Conservation (phyloP, 2,113 vertebrate species). For the Brachyhypopomus occidentalis region DNA sequence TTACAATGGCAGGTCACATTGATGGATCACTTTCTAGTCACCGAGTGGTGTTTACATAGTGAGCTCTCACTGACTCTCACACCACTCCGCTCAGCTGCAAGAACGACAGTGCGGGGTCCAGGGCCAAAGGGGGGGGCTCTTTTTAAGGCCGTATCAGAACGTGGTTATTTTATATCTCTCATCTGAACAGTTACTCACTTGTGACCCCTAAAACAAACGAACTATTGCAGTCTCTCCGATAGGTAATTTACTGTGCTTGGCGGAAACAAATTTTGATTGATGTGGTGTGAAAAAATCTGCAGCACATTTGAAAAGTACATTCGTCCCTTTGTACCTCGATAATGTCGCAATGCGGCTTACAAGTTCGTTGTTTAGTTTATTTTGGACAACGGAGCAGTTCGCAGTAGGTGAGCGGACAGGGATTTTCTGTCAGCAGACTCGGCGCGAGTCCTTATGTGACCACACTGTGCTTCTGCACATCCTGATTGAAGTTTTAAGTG, state of each 20-base stretch:
- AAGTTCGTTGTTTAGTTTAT: background rate
- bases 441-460: background rate
- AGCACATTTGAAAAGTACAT: background rate
- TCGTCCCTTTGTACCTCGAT: background rate
- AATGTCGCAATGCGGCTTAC: background rate
- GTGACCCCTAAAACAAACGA: conserved; percentile 6
- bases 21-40: conserved; percentile 61
- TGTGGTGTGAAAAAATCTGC: background rate
- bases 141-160: conserved; percentile 23
- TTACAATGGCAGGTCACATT: conserved; percentile 57
- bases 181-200: conserved; percentile 28
- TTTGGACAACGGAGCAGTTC: background rate
- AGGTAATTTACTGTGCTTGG: conserved; percentile 3
- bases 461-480: background rate
- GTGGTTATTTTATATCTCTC: conserved; percentile 9
- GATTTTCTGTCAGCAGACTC: conserved; percentile 11
- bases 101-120: conserved; percentile 28
- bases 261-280: background rate
- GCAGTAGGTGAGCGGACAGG: background rate
- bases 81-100: conserved; percentile 30
- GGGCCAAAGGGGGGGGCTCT: conserved; percentile 20
- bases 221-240: background rate
- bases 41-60: conserved; percentile 61
- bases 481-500: conserved; percentile 41
- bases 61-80: conserved; percentile 52